phyloP scores from a whole-genome alignment of 2,113 vertebrate genomes.

The Sprattus sprattus region DNA sequence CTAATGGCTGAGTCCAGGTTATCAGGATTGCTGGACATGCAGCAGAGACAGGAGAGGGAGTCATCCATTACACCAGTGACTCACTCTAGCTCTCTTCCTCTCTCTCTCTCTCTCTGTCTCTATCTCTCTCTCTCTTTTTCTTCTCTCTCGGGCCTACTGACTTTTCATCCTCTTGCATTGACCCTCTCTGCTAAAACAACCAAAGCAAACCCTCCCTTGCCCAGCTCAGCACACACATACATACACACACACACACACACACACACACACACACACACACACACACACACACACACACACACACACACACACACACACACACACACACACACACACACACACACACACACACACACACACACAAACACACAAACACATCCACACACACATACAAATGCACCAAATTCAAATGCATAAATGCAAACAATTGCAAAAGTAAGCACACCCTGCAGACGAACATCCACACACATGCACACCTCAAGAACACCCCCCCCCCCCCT shows the following conservation, averaged over 20 bases:
- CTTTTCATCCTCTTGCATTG: not conserved
- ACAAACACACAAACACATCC: conserved; percentile 21
- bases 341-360: conserved; percentile 27
- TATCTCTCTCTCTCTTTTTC: not conserved
- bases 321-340: not conserved
- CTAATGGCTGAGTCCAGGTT: conserved; percentile 46
- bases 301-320: not conserved
- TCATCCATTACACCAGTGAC: conserved; percentile 44
- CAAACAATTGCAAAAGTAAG: not conserved
- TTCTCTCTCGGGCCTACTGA: not conserved
- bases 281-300: not conserved
- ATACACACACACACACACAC: conserved; percentile 17
- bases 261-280: conserved; percentile 25
- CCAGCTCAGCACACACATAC: conserved; percentile 15
- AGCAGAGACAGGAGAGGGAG: conserved; percentile 18
- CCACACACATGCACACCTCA: conserved; percentile 3
- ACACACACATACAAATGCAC: too few relatives aligned
- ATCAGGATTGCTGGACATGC: conserved; percentile 46
- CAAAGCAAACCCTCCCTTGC: conserved; percentile 4
- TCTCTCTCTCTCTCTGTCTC: not conserved
- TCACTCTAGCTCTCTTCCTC: not conserved
- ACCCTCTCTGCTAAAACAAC: not conserved
- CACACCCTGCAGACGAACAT: not conserved
- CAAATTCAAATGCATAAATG: not conserved
- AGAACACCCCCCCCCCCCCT: not conserved